Evolutionary conservation across 1,140 invertebrate genomes (phyloP).

Genomic region (Drosophila watanabei): DNA sequence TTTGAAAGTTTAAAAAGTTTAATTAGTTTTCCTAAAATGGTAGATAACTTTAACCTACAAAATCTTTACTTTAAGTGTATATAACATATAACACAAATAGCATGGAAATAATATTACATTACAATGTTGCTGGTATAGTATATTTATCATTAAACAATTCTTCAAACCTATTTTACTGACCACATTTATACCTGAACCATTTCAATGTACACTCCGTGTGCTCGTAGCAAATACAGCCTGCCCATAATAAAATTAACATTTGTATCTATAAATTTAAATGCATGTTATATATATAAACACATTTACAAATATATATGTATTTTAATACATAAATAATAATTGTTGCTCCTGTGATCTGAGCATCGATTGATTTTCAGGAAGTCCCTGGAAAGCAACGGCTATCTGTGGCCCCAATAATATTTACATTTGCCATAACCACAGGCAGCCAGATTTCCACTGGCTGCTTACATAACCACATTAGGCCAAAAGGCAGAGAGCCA

Average conservation of each 20-base stretch:
- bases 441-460: slow-evolving; percentile 52
- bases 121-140: background rate
- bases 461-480: slow-evolving; percentile 75
- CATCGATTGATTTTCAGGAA: slow-evolving; percentile 36
- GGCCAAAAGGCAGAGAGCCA: slow-evolving; percentile 47
- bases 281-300: background rate
- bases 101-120: background rate
- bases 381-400: slow-evolving; percentile 12
- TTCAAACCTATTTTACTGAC: background rate
- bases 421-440: slow-evolving; percentile 72
- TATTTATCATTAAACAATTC: background rate
- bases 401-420: slow-evolving; percentile 55
- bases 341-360: slow-evolving; percentile 12
- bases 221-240: slow-evolving; percentile 13
- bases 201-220: slow-evolving; percentile 22
- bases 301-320: background rate
- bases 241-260: slow-evolving; percentile 77
- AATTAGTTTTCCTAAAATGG: background rate
- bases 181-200: background rate
- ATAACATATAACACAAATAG: background rate
- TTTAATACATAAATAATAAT: slow-evolving; percentile 56
- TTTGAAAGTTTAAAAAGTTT: background rate
- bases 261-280: slow-evolving; percentile 34
- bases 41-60: background rate
- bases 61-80: background rate